Conservation (phyloP, 2,113 vertebrate genomes). For the Thinocorus orbignyianus region DNA sequence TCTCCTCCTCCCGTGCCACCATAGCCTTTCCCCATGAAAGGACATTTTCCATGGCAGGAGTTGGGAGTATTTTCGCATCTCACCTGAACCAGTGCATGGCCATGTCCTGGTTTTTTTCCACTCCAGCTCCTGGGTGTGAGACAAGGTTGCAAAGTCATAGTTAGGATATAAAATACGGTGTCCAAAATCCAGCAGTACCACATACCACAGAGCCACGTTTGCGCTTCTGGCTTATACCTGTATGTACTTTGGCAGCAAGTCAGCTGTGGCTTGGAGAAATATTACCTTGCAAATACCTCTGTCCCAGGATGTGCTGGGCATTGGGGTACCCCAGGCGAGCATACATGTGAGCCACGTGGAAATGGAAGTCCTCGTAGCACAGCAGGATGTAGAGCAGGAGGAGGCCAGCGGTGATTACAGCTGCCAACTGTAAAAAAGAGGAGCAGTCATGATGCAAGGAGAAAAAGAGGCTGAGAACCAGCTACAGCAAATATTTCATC, state of each 20-base stretch:
- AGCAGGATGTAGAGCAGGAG: conserved; percentile 62
- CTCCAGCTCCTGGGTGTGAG: conserved; percentile 59
- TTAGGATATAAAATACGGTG: not conserved
- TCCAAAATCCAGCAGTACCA: not conserved
- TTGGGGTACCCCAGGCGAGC: conserved; percentile 50
- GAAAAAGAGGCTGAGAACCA: not conserved
- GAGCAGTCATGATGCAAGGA: not conserved
- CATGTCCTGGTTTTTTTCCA: conserved; percentile 58
- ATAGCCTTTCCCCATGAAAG: not conserved
- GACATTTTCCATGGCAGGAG: not conserved
- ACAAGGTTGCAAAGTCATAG: not conserved
- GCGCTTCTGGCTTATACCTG: not conserved
- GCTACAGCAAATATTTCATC: not conserved
- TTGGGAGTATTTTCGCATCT: not conserved
- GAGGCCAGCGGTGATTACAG: not conserved
- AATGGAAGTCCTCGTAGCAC: conserved; percentile 64
- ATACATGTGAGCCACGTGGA: conserved; percentile 57
- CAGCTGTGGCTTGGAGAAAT: not conserved
- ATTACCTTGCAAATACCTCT: conserved; percentile 75
- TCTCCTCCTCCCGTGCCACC: not conserved
- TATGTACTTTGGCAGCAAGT: not conserved
- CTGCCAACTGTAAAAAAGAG: conserved; percentile 49
- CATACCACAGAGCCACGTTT: rapidly evolving
- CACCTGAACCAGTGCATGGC: conserved; percentile 74
- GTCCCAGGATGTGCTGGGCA: conserved; percentile 67